Conservation (phyloP, 2,113 vertebrate species). For the Syngnathus scovelli region DNA sequence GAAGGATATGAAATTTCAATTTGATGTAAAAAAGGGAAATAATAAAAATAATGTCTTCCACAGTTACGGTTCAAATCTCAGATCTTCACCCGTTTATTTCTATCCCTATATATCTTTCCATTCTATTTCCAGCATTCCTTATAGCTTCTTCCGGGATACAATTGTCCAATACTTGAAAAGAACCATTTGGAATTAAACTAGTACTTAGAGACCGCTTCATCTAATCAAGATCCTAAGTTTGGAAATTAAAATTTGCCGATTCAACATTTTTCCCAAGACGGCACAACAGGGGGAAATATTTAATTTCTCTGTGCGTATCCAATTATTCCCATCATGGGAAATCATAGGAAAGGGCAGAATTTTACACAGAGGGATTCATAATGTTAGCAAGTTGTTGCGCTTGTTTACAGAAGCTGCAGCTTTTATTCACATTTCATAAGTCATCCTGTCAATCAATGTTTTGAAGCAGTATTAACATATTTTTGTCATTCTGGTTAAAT, state of each 20-base stretch:
- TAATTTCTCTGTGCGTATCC: conserved; percentile 39
- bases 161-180: not conserved
- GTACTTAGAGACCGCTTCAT: conserved; percentile 12
- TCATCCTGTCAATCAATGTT: not conserved
- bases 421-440: not conserved
- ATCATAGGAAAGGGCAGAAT: conserved; percentile 37
- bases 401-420: not conserved
- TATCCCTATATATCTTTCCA: not conserved
- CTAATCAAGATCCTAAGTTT: conserved; percentile 14
- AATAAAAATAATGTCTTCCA: not conserved
- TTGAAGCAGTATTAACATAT: not conserved
- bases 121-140: not conserved
- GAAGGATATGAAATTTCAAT: not conserved
- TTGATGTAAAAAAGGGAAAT: not conserved
- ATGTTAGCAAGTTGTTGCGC: not conserved
- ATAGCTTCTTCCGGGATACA: not conserved
- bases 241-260: conserved; percentile 40
- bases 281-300: conserved; percentile 36
- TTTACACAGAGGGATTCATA: conserved; percentile 22
- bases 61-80: too few species aligned
- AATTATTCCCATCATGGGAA: conserved; percentile 25
- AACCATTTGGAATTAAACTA: not conserved
- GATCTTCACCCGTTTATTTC: too few species aligned
- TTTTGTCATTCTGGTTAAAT: conserved; percentile 1
- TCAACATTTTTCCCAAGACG: conserved; percentile 22